Evolutionary conservation across 2,113 vertebrate genomes (phyloP).

Genomic region (Pedionomus torquatus): DNA sequence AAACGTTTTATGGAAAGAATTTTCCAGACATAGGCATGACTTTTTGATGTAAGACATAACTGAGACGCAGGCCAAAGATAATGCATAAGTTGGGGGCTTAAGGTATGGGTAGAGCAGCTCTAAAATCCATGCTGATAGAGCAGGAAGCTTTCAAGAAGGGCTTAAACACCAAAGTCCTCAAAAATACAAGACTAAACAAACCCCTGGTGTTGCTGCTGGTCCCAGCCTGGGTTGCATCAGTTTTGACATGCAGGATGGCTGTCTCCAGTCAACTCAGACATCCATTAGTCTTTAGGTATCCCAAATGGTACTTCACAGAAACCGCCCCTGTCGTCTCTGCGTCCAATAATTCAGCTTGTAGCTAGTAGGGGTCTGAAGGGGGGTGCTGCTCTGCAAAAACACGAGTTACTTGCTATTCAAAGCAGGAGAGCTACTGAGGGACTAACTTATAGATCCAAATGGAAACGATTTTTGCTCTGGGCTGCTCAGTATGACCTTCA

Average conservation of each 20-base stretch:
- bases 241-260: not conserved
- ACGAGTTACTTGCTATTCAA: conserved; percentile 32
- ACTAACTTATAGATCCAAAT: conserved; percentile 50
- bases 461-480: conserved; percentile 60
- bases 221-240: not conserved
- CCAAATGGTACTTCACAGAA: not conserved
- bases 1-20: not conserved
- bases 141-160: not conserved
- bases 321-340: not conserved
- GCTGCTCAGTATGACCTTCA: conserved; percentile 49
- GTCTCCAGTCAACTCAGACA: not conserved
- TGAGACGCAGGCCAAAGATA: not conserved
- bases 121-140: not conserved
- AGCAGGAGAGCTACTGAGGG: conserved; percentile 26
- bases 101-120: not conserved
- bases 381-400: not conserved
- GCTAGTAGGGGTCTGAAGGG: not conserved
- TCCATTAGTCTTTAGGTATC: not conserved
- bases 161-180: not conserved
- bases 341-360: not conserved
- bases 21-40: not conserved
- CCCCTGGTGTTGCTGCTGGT: not conserved
- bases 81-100: not conserved
- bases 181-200: not conserved
- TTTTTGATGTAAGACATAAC: not conserved